Evolutionary conservation across 2,113 vertebrate species (phyloP).

Genomic region (Phrynosoma platyrhinos): DNA sequence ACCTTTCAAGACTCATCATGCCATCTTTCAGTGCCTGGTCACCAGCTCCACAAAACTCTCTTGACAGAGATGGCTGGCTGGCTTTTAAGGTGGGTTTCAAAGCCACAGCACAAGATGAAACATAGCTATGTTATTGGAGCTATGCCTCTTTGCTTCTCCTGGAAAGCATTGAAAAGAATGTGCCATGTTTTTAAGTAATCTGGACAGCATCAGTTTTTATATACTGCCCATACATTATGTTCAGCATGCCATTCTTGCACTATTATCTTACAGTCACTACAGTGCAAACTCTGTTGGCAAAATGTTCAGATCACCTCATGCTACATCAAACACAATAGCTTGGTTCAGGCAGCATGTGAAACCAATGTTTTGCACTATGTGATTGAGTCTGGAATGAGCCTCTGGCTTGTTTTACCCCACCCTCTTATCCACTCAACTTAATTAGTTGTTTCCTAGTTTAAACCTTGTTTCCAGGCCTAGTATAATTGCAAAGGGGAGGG

Average conservation of each 20-base stretch:
- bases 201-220: not conserved
- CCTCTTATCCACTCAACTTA: not conserved
- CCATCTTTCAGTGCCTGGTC: too few relatives aligned
- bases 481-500: not conserved
- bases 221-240: not conserved
- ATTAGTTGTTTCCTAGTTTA: not conserved
- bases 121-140: too few relatives aligned
- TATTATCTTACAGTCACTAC: not conserved
- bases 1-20: not conserved
- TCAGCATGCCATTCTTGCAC: not conserved
- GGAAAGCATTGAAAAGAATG: not conserved
- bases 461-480: not conserved
- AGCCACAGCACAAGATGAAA: too few relatives aligned
- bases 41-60: too few relatives aligned
- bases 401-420: not conserved
- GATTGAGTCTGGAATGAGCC: not conserved
- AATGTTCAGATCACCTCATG: not conserved
- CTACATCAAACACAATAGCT: not conserved
- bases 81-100: too few relatives aligned
- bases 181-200: not conserved
- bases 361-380: constrained; percentile 6
- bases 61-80: too few relatives aligned
- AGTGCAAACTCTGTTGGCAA: not conserved
- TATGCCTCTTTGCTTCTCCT: too few relatives aligned
- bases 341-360: not conserved